phyloP scores from a whole-genome alignment of 2,888 invertebrate species.

The Synergus laeviventris region DNA sequence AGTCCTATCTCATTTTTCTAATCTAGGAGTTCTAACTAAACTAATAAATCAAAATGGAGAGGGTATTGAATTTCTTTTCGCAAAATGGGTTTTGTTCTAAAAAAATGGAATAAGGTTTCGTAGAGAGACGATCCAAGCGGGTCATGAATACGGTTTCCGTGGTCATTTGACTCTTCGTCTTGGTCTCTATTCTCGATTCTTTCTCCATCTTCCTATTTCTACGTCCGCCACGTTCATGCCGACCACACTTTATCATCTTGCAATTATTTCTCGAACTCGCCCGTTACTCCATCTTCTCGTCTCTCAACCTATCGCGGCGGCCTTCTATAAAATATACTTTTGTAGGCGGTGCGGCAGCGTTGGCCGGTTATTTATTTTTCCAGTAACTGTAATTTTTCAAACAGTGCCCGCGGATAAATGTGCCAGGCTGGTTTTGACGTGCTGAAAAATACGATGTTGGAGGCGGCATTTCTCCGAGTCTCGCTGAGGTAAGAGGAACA shows the following conservation, averaged over 20 bases:
- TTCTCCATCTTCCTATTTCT: slow-evolving; percentile 43
- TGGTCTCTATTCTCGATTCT: slow-evolving; percentile 42
- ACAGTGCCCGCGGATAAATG: slow-evolving; percentile 69
- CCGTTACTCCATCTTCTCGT: slow-evolving; percentile 47
- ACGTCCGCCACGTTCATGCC: slow-evolving; percentile 51
- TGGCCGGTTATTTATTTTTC: slow-evolving; percentile 71
- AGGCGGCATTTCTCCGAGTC: slow-evolving; percentile 59
- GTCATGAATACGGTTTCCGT: slow-evolving; percentile 53
- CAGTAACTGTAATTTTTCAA: slow-evolving; percentile 72
- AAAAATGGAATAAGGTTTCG: slow-evolving; percentile 2
- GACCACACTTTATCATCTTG: slow-evolving; percentile 65
- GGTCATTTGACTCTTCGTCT: slow-evolving; percentile 55
- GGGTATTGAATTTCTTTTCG: not conserved
- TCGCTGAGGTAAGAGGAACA: slow-evolving; percentile 48
- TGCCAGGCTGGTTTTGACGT: slow-evolving; percentile 71
- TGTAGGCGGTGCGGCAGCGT: slow-evolving; percentile 61
- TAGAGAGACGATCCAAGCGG: slow-evolving; percentile 27
- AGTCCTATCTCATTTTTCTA: not conserved
- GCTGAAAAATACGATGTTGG: slow-evolving; percentile 69
- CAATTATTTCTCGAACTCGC: slow-evolving; percentile 63
- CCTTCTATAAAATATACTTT: slow-evolving; percentile 65
- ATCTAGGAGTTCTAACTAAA: slow-evolving; percentile 19
- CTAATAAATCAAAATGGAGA: slow-evolving; percentile 28
- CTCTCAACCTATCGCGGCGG: slow-evolving; percentile 48
- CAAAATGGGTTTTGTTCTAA: slow-evolving; percentile 35